Evolutionary conservation across 2,113 vertebrate species (phyloP).

Genomic region (Regulus satrapa): DNA sequence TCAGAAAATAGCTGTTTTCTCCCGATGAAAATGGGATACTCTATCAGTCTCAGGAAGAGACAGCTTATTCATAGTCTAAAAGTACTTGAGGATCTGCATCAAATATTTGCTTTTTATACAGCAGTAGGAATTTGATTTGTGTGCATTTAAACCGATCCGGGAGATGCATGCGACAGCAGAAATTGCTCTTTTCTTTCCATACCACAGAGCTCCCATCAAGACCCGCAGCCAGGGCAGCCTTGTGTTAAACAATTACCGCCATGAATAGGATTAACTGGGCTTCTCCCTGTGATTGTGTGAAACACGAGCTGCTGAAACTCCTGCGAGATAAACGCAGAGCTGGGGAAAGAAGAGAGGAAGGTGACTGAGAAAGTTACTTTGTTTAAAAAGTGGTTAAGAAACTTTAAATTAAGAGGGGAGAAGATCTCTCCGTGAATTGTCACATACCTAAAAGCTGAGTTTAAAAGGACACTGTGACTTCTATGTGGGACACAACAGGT

Average conservation of each 20-base stretch:
- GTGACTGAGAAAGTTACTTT: background rate
- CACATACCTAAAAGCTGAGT: background rate
- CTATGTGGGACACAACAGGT: fast-evolving
- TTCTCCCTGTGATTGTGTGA: background rate
- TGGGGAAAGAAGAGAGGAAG: background rate
- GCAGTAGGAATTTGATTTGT: background rate
- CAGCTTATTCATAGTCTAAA: background rate
- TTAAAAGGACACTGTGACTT: background rate
- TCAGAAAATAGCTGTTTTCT: conserved; percentile 39
- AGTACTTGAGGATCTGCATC: background rate
- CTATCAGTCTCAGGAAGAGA: background rate
- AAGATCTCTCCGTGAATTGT: background rate
- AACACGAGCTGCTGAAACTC: background rate
- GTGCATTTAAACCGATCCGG: background rate
- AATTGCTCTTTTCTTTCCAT: background rate
- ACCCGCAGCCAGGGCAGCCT: fast-evolving
- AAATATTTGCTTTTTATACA: background rate
- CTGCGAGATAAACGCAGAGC: background rate
- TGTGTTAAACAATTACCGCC: background rate
- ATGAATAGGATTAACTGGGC: background rate
- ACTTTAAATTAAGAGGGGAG: no score
- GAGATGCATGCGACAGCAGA: background rate
- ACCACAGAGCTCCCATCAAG: background rate
- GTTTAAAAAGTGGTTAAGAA: background rate
- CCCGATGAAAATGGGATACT: background rate